Evolutionary conservation across 2,888 invertebrate species (phyloP), one percentile per base, ranked within the genome.

Genomic region (Lathronympha strigana): DNA sequence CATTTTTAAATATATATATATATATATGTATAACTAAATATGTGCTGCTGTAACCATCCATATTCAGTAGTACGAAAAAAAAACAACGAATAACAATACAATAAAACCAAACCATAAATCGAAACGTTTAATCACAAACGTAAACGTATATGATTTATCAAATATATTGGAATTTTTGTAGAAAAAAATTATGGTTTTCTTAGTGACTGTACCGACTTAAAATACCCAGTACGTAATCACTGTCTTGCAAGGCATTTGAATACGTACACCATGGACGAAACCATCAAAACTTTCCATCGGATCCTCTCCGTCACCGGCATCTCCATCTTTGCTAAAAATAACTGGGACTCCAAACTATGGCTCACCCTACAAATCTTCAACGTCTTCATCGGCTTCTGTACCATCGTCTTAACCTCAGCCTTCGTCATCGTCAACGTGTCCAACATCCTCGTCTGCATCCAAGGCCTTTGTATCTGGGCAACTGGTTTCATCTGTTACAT

Each of bases 401-500:
- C 83, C 11, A 86, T 89, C 53, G 63, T 88, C 17, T 88, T 87
- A 43, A 89, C 88, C 0, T 81, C 84, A 0, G 82, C 75, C 1
- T 92, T 86, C 66, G 84, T 90, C 0, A 66, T 78, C 0, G 61
- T 69, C 5, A 82, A 81, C 51, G 69, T 67, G 1, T 76, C 79
- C 0, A 74, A 92, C 61, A 68, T 86, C 0, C 68, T 81, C 0
- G 58, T 84, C 1, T 86, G 84, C 53, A 89, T 90, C n/a, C 81
- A 90, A 76, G 87, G 87, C 0, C 85, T 87, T n/a, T 87, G 88
- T 63, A 81, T 90, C 40, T 92, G 91, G 90, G 82, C 84, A 0
- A 90, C 90, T 0, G 88, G 87, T 1, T 76, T 88, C 0, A 87
- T 90, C 1, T 86, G 89, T 85, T 84, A 84, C 0, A 85, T 89